These are phyloP conservation scores for Lepidothrix coronata DNA, from an alignment of 2,113 vertebrate species.

Conservation along the genomic window DNA sequence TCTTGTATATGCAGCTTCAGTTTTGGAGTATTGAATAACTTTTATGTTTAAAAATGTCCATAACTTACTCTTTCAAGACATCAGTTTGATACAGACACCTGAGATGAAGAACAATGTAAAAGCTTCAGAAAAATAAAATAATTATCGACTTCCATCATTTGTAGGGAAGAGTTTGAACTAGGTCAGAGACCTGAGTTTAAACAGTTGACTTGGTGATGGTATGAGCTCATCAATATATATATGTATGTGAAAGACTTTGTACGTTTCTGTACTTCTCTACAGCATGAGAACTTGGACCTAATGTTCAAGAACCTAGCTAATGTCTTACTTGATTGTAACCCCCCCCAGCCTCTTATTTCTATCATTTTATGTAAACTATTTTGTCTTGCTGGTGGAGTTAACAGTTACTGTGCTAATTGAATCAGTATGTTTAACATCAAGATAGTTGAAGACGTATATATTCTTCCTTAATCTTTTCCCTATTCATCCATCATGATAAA, in stretches of 20 bases:
- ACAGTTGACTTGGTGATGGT: accelerated
- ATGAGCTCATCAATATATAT: not conserved
- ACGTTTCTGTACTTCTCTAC: not conserved
- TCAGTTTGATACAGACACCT: not conserved
- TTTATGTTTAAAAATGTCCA: not conserved
- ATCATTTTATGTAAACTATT: not conserved
- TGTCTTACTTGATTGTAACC: not conserved
- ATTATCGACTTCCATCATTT: not conserved
- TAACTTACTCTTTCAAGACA: not conserved
- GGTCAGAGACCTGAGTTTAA: not conserved
- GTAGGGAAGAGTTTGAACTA: not conserved
- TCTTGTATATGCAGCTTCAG: not conserved
- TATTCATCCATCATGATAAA: not conserved
- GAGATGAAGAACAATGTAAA: not conserved
- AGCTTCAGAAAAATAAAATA: not conserved
- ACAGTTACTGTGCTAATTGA: not conserved
- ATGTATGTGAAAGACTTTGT: not conserved
- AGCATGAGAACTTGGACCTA: not conserved
- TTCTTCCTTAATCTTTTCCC: not conserved
- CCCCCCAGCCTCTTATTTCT: too few species aligned
- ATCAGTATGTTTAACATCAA: not conserved
- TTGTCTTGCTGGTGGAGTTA: not conserved
- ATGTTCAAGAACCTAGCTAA: not conserved
- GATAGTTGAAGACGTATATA: not conserved
- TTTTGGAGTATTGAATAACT: not conserved